Evolutionary conservation across 2,797 vertebrate genomes (phyloP).

Genomic region (Tamandua tetradactyla): DNA sequence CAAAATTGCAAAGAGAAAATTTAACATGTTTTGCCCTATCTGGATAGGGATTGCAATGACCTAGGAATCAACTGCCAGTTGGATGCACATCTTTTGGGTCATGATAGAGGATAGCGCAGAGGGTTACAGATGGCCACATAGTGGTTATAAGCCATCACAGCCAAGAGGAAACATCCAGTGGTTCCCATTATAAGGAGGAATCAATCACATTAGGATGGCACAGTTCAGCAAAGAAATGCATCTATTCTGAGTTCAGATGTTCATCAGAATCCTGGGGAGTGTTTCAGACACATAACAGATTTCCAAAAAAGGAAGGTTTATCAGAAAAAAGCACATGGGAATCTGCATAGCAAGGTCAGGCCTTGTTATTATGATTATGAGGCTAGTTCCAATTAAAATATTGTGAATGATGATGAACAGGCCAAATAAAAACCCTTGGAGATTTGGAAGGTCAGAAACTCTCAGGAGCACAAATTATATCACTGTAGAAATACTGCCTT

Average conservation of each 20-base stretch:
- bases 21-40: neutral
- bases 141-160: constrained; percentile 46
- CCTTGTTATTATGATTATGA: neutral
- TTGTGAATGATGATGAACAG: neutral
- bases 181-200: neutral
- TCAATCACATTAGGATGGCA: constrained; percentile 26
- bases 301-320: constrained; percentile 28
- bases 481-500: neutral
- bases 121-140: constrained; percentile 38
- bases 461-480: neutral
- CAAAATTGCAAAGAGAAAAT: constrained; percentile 49
- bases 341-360: neutral
- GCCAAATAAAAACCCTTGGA: neutral
- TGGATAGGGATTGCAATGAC: constrained; percentile 35
- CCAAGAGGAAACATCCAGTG: neutral
- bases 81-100: neutral
- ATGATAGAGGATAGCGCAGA: constrained; percentile 38
- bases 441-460: neutral
- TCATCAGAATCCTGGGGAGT: constrained; percentile 73
- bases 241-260: constrained; percentile 44
- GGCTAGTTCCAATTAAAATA: neutral
- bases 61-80: constrained; percentile 21
- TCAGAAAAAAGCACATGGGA: constrained; percentile 41
- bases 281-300: constrained; percentile 47
- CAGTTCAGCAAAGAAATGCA: constrained; percentile 40